Percentiles rank a stretch among this genome's conserved stretches.
Evolutionary conservation across 1,140 invertebrate genomes (phyloP).

Genomic region (Diachasmimorpha longicaudata): DNA sequence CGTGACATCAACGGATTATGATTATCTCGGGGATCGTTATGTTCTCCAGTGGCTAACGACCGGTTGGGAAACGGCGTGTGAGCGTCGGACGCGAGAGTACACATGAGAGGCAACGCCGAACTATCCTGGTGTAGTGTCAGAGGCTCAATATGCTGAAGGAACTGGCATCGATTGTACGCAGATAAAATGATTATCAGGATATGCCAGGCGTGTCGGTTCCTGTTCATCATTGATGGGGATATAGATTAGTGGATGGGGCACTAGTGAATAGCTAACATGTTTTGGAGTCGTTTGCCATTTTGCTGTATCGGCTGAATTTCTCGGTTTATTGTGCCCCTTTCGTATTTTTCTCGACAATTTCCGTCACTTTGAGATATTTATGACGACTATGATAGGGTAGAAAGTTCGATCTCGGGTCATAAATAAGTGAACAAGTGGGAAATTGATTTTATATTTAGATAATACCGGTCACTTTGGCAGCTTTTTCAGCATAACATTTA

Average conservation of each 20-base stretch:
- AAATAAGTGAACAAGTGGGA: too few relatives aligned
- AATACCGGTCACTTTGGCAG: too few relatives aligned
- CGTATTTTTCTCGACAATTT: too few relatives aligned
- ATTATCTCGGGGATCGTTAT: slow-evolving; percentile 24
- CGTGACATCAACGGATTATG: slow-evolving; percentile 28
- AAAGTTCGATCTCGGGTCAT: too few relatives aligned
- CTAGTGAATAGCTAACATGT: neutral
- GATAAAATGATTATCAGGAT: neutral
- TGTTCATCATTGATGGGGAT: neutral
- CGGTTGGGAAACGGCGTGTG: neutral
- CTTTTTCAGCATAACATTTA: too few relatives aligned
- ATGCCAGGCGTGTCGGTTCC: neutral
- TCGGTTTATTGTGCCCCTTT: too few relatives aligned
- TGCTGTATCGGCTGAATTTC: too few relatives aligned
- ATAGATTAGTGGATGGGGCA: neutral
- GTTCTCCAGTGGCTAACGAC: slow-evolving; percentile 15
- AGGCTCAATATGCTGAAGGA: neutral
- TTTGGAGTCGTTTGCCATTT: too few relatives aligned
- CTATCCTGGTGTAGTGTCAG: neutral
- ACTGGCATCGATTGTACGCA: neutral
- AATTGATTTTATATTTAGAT: too few relatives aligned
- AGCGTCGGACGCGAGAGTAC: neutral
- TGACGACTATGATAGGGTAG: too few relatives aligned
- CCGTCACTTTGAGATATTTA: too few relatives aligned
- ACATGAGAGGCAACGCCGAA: neutral